phyloP scores from a whole-genome alignment of 2,888 invertebrate genomes.

The Adelphocoris suturalis region DNA sequence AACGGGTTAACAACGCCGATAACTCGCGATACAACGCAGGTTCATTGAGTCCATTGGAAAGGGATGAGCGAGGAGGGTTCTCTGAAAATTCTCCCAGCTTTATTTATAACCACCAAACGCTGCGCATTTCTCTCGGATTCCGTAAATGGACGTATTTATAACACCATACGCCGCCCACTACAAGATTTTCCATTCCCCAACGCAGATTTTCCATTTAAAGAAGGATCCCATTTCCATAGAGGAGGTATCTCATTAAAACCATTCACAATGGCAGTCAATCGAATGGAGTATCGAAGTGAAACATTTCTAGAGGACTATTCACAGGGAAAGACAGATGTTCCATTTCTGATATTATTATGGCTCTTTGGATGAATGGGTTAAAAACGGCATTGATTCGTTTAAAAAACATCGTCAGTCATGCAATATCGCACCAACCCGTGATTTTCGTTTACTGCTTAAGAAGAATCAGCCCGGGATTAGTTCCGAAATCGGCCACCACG shows the following conservation, averaged over 20 bases:
- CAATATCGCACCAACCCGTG: too few relatives aligned
- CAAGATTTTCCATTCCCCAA: neutral
- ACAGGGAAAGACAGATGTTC: neutral
- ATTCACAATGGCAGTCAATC: neutral
- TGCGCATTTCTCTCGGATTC: neutral
- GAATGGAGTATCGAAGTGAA: neutral
- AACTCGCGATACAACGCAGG: too few relatives aligned
- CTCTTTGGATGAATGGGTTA: too few relatives aligned
- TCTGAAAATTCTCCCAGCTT: neutral
- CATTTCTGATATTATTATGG: too few relatives aligned
- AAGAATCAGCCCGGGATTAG: too few relatives aligned
- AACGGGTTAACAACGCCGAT: too few relatives aligned
- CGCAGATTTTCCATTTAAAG: neutral
- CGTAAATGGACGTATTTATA: conserved; percentile 7
- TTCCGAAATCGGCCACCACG: too few relatives aligned
- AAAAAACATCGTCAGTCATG: too few relatives aligned
- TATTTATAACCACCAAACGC: conserved; percentile 10
- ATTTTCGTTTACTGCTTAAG: too few relatives aligned
- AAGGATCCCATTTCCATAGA: neutral
- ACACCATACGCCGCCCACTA: neutral
- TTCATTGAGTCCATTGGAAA: neutral
- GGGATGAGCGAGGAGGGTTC: neutral
- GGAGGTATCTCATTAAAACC: neutral
- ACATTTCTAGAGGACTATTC: neutral
- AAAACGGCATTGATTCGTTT: too few relatives aligned